A percentile compares a stretch with the other conserved stretches of the same genome.
These are phyloP conservation scores for Empis stercorea DNA, from an alignment of 2,888 invertebrate species.

Conservation along the genomic window DNA sequence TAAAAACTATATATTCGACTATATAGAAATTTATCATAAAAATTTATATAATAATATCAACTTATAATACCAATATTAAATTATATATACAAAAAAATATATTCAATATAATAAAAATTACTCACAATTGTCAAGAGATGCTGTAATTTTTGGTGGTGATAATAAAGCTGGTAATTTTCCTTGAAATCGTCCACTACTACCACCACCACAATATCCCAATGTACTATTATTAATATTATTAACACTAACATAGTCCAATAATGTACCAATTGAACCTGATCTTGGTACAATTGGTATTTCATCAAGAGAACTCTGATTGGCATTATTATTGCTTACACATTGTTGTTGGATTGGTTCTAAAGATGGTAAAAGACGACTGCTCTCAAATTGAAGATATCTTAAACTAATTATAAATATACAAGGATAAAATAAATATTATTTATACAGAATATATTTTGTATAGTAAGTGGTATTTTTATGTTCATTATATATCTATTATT, in stretches of 20 bases:
- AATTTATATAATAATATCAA: too few relatives aligned
- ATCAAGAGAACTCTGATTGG: constrained; percentile 1
- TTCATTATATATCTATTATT: neutral
- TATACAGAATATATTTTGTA: too few relatives aligned
- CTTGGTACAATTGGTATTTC: constrained; percentile 2
- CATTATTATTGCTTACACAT: neutral
- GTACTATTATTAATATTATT: neutral
- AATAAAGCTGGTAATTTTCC: constrained; percentile 16
- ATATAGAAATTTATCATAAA: too few relatives aligned
- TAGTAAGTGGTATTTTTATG: too few relatives aligned
- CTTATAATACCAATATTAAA: too few relatives aligned
- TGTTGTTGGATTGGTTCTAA: constrained; percentile 25
- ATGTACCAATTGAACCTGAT: constrained; percentile 13
- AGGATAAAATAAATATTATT: neutral
- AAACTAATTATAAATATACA: constrained; percentile 37
- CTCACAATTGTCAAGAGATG: constrained; percentile 16
- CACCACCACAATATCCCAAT: too few relatives aligned
- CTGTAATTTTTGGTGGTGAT: constrained; percentile 12
- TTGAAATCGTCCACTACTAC: constrained; percentile 7
- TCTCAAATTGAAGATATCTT: constrained; percentile 48
- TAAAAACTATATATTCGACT: too few relatives aligned
- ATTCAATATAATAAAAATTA: constrained; percentile 4
- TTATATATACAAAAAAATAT: neutral
- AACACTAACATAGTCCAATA: constrained; percentile 8
- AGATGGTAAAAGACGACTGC: constrained; percentile 30